Conservation (phyloP, 2,113 vertebrate species). For the Vanacampus margaritifer region DNA sequence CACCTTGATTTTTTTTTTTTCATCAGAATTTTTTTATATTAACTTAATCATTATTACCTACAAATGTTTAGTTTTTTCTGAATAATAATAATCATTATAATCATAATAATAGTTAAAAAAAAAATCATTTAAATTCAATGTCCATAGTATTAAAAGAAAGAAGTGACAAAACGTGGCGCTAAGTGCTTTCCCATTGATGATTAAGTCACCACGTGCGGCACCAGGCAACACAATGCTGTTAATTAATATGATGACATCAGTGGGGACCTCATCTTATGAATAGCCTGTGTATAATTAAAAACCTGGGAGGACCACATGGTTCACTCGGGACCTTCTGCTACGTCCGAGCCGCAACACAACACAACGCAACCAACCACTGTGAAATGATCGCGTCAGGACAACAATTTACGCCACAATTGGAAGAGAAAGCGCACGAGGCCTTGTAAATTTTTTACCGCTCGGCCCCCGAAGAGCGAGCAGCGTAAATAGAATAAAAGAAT, state of each 20-base stretch:
- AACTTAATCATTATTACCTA: no score
- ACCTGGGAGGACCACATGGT: neutral
- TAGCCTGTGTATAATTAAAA: neutral
- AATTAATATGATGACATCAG: constrained; percentile 5
- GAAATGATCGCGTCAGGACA: constrained; percentile 22
- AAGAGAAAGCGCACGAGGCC: constrained; percentile 18
- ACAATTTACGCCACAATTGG: constrained; percentile 36
- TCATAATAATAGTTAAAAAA: no score
- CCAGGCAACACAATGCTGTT: neutral
- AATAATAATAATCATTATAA: no score
- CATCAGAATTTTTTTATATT: no score
- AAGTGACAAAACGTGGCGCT: neutral
- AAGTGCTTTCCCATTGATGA: neutral
- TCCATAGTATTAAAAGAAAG: neutral
- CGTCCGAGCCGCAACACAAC: neutral
- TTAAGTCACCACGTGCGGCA: neutral
- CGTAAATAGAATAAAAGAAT: constrained; percentile 66
- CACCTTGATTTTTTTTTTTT: no score
- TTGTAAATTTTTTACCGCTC: constrained; percentile 33
- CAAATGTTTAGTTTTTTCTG: no score
- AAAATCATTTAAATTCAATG: neutral
- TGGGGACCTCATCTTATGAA: neutral
- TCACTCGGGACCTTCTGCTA: neutral
- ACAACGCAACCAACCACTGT: neutral
- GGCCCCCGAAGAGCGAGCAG: constrained; percentile 49